Percentiles rank a stretch among this genome's conserved stretches.
Evolutionary conservation across 2,888 invertebrate species (phyloP).

Genomic region (Boloria euphrosyne): DNA sequence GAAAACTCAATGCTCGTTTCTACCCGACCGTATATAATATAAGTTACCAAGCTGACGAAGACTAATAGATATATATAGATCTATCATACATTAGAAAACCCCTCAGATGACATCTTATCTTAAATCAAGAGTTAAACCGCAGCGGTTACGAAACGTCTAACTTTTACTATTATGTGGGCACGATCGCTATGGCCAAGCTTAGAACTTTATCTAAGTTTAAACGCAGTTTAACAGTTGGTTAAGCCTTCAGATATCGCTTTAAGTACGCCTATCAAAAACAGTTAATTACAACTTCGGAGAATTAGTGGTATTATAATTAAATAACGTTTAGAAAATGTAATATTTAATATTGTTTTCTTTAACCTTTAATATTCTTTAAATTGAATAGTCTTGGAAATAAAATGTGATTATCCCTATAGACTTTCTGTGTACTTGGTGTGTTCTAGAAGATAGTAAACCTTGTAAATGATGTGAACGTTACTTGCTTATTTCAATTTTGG

Average conservation of each 20-base stretch:
- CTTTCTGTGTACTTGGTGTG: too few species aligned
- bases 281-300: conserved; percentile 25
- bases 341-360: too few species aligned
- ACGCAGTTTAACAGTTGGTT: conserved; percentile 39
- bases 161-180: conserved; percentile 42
- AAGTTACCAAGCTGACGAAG: too few species aligned
- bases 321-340: not conserved
- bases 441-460: too few species aligned
- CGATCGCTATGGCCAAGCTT: conserved; percentile 38
- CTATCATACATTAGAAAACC: conserved; percentile 17
- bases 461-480: too few species aligned
- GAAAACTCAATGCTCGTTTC: too few species aligned
- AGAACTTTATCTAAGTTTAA: conserved; percentile 40
- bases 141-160: conserved; percentile 39
- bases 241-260: conserved; percentile 36
- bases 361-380: too few species aligned
- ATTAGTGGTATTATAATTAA: conserved; percentile 2
- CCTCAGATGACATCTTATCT: conserved; percentile 26
- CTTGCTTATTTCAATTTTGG: too few species aligned
- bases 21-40: too few species aligned
- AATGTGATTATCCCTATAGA: too few species aligned
- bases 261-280: conserved; percentile 34
- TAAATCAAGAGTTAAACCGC: conserved; percentile 37
- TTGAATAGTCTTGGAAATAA: too few species aligned
- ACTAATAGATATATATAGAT: too few species aligned